Conservation (phyloP, 1,140 invertebrate species). For the Habropoda laboriosa region DNA sequence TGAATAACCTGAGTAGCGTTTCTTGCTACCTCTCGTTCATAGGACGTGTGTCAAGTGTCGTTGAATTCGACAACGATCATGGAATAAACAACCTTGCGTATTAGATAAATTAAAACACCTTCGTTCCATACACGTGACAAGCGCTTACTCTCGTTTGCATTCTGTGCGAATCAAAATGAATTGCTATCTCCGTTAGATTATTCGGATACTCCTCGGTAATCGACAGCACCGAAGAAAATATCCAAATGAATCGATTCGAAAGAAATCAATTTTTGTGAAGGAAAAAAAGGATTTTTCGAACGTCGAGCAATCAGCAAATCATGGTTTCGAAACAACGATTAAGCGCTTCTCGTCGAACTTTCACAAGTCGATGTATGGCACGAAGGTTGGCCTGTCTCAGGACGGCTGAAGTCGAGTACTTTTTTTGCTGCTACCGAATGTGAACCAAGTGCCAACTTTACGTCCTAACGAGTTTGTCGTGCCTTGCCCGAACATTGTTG, state of each 20-base stretch:
- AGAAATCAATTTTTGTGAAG: neutral
- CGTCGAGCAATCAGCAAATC: neutral
- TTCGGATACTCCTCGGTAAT: neutral
- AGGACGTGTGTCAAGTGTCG: constrained; percentile 5
- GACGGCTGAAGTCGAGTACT: constrained; percentile 80
- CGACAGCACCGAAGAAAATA: neutral
- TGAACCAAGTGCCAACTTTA: constrained; percentile 85
- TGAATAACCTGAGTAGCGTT: constrained; percentile 20
- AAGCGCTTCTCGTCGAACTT: constrained; percentile 43
- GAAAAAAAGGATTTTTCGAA: neutral
- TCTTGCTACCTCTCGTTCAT: constrained; percentile 10
- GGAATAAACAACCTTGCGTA: constrained; percentile 28
- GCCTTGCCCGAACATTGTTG: constrained; percentile 76
- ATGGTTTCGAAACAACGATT: constrained; percentile 24
- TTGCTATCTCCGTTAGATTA: neutral
- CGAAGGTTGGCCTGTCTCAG: constrained; percentile 82
- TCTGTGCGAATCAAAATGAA: neutral
- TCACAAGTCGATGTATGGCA: constrained; percentile 78
- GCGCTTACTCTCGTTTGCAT: constrained; percentile 46
- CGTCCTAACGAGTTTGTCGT: constrained; percentile 82
- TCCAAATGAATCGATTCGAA: neutral
- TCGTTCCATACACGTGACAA: constrained; percentile 65
- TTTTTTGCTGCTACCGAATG: constrained; percentile 83
- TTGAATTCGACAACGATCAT: constrained; percentile 9
- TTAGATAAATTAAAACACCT: constrained; percentile 57